These are phyloP conservation scores for Camponotus floridanus DNA, from an alignment of 1,140 invertebrate species.

Conservation along the genomic window DNA sequence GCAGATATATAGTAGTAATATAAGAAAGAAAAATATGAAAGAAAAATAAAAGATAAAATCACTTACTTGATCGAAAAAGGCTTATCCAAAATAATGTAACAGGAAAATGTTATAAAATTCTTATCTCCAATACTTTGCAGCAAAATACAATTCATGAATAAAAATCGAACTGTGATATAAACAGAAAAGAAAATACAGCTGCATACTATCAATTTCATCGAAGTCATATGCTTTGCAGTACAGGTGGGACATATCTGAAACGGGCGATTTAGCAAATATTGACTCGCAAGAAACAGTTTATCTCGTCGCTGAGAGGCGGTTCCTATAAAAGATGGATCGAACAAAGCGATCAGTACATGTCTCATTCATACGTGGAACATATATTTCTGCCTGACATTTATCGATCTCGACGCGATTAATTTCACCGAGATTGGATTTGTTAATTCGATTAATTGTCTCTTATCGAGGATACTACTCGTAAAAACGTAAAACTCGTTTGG, in stretches of 20 bases:
- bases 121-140: not conserved
- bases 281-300: constrained; percentile 20
- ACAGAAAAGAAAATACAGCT: constrained; percentile 21
- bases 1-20: not conserved
- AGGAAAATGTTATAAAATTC: constrained; percentile 38
- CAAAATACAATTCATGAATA: constrained; percentile 38
- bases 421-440: constrained; percentile 32
- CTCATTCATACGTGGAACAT: constrained; percentile 22
- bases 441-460: constrained; percentile 46
- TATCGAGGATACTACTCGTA: constrained; percentile 27
- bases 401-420: constrained; percentile 41
- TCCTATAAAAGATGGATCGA: constrained; percentile 12
- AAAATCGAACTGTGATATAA: constrained; percentile 7
- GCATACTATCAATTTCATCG: constrained; percentile 36
- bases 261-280: constrained; percentile 47
- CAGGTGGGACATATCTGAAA: constrained; percentile 34
- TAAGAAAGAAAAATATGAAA: not conserved
- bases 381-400: constrained; percentile 23
- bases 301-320: not conserved
- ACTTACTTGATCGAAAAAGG: not conserved
- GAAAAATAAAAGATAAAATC: constrained; percentile 19
- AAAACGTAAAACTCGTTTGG: constrained; percentile 39
- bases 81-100: not conserved
- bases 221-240: not conserved
- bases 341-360: constrained; percentile 17